Evolutionary conservation across 2,888 invertebrate species (phyloP).

Genomic region (Selenia dentaria): DNA sequence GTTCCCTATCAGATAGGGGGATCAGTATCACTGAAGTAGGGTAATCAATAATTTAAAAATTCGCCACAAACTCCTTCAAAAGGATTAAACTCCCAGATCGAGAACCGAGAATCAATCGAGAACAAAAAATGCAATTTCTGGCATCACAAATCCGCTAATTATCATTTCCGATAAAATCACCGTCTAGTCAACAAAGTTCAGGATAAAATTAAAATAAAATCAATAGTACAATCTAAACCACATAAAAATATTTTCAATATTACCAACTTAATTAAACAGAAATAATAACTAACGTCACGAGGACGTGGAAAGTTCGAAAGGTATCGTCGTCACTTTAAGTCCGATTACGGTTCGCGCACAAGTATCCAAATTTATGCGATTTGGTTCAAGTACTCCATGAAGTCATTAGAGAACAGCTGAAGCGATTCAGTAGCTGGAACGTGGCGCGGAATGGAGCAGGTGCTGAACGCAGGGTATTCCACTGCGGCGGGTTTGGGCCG

Average conservation of each 20-base stretch:
- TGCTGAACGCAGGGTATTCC: conserved; percentile 41
- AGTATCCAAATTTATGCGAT: conserved; percentile 71
- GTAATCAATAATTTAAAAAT: conserved; percentile 73
- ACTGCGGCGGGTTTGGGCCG: conserved; percentile 54
- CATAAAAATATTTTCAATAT: conserved; percentile 82
- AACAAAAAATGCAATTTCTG: conserved; percentile 80
- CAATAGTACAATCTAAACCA: conserved; percentile 80
- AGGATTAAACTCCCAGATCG: conserved; percentile 57
- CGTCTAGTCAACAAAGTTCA: conserved; percentile 80
- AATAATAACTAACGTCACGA: conserved; percentile 68
- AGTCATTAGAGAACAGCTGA: conserved; percentile 86
- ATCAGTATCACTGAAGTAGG: conserved; percentile 77
- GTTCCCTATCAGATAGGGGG: conserved; percentile 73
- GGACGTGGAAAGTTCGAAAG: conserved; percentile 50
- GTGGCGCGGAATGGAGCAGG: conserved; percentile 44
- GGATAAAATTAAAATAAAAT: conserved; percentile 83
- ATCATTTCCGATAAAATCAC: conserved; percentile 72
- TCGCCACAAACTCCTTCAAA: conserved; percentile 62
- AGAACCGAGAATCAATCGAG: conserved; percentile 58
- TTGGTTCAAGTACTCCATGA: conserved; percentile 86
- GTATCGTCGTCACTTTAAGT: conserved; percentile 45
- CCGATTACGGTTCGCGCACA: conserved; percentile 46
- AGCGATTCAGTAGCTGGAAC: conserved; percentile 61
- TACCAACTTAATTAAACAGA: conserved; percentile 83
- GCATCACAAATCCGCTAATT: conserved; percentile 68